Percentiles rank a stretch among this genome's conserved stretches.
Evolutionary conservation across 2,797 vertebrate genomes (phyloP).

Genomic region (Coreius guichenoti): DNA sequence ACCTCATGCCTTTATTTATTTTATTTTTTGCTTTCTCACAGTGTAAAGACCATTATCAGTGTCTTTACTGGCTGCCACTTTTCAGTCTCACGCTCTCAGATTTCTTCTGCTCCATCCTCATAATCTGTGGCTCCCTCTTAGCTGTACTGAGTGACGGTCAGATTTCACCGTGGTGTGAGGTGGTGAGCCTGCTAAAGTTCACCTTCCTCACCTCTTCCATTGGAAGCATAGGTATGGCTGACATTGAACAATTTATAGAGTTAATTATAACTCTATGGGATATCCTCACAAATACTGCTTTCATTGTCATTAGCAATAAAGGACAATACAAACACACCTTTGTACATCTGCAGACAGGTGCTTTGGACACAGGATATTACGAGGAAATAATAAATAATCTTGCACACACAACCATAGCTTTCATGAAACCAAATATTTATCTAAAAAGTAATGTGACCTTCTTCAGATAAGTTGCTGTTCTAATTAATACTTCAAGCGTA

Average conservation of each 20-base stretch:
- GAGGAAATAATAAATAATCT: neutral
- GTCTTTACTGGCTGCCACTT: constrained; percentile 74
- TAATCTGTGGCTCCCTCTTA: constrained; percentile 75
- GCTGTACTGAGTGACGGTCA: constrained; percentile 75
- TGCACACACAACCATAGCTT: neutral
- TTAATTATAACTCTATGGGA: neutral
- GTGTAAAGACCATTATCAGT: constrained; percentile 72
- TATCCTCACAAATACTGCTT: constrained; percentile 6
- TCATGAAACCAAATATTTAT: neutral
- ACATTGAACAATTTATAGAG: neutral
- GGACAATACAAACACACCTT: neutral
- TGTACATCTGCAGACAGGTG: neutral
- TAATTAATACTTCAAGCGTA: neutral
- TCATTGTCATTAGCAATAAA: constrained; percentile 4
- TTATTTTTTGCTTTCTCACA: constrained; percentile 56
- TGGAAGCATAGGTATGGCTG: constrained; percentile 77
- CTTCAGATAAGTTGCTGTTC: neutral
- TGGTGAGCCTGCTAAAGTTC: constrained; percentile 80
- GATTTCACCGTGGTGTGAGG: constrained; percentile 79
- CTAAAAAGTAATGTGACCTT: neutral
- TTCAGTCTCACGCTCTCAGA: constrained; percentile 79
- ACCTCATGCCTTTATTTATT: neutral
- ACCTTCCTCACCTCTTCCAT: constrained; percentile 79
- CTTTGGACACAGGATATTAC: neutral
- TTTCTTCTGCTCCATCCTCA: constrained; percentile 75